These are phyloP conservation scores for Batillaria attramentaria DNA, from an alignment of 1,140 invertebrate species.

Conservation along the genomic window DNA sequence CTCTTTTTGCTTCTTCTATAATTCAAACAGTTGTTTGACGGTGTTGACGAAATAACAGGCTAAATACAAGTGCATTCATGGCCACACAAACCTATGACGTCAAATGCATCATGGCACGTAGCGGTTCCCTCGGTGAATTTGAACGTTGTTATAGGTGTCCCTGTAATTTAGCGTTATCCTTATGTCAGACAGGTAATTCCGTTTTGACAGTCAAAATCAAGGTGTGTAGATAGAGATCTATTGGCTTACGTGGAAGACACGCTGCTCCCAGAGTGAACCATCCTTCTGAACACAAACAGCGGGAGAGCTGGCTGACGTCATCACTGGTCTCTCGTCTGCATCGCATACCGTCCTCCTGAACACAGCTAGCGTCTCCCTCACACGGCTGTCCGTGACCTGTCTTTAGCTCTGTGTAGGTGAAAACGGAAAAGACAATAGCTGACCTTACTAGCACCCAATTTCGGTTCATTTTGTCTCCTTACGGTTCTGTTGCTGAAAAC, in stretches of 20 bases:
- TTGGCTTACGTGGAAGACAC: neutral
- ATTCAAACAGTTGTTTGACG: too few relatives aligned
- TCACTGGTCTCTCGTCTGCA: slow-evolving; percentile 17
- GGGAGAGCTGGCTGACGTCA: neutral
- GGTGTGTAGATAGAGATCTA: too few relatives aligned
- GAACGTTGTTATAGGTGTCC: neutral
- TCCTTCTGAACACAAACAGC: slow-evolving; percentile 1
- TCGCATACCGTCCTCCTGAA: slow-evolving; percentile 6
- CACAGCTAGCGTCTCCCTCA: slow-evolving; percentile 18
- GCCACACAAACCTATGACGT: neutral
- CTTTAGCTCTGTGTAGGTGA: neutral
- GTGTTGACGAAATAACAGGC: too few relatives aligned
- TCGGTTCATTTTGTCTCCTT: neutral
- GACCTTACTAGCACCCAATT: neutral
- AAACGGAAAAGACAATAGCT: neutral
- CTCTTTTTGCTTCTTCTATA: too few relatives aligned
- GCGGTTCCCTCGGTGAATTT: neutral
- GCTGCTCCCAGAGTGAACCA: slow-evolving; percentile 9
- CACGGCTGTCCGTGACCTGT: slow-evolving; percentile 16
- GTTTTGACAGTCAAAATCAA: too few relatives aligned
- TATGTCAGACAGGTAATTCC: too few relatives aligned
- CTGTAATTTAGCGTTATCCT: neutral
- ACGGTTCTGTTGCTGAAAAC: neutral
- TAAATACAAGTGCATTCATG: neutral
- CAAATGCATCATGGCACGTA: neutral